phyloP scores from a whole-genome alignment of 2,113 vertebrate species.

The Stigmatopora nigra region DNA sequence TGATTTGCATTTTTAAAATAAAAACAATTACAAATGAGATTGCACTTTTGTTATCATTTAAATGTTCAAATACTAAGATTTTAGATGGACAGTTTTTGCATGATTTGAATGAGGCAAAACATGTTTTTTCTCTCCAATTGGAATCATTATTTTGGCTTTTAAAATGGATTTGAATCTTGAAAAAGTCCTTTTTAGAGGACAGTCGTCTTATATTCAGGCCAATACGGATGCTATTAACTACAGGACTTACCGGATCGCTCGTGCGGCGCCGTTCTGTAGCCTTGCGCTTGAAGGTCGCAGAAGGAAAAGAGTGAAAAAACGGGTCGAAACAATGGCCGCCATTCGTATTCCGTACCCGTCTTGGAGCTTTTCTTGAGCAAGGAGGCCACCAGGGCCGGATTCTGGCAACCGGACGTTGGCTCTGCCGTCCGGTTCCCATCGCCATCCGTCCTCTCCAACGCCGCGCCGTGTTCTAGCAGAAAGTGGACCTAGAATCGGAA shows the following conservation, averaged over 20 bases:
- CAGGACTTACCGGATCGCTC: constrained; percentile 73
- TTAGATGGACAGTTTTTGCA: too few relatives aligned
- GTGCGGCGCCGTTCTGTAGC: constrained; percentile 70
- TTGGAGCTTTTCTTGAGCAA: constrained; percentile 92
- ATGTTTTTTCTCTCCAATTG: too few relatives aligned
- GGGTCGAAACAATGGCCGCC: constrained; percentile 27
- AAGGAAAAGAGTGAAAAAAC: constrained; percentile 24
- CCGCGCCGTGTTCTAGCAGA: constrained; percentile 86
- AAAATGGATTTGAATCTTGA: too few relatives aligned
- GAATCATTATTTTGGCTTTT: too few relatives aligned
- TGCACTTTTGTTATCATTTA: too few relatives aligned
- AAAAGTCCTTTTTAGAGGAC: too few relatives aligned
- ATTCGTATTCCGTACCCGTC: constrained; percentile 67
- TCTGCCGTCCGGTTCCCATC: constrained; percentile 82
- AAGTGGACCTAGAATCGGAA: constrained; percentile 79
- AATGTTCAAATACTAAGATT: too few relatives aligned
- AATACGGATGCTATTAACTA: constrained; percentile 9
- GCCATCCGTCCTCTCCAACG: constrained; percentile 84
- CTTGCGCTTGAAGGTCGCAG: constrained; percentile 47
- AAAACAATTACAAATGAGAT: too few relatives aligned
- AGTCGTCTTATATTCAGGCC: too few relatives aligned
- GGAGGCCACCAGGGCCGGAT: constrained; percentile 81
- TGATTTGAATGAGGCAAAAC: too few relatives aligned
- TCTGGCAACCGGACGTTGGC: constrained; percentile 83
- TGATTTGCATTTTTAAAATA: too few relatives aligned